Percentiles rank a stretch among this genome's conserved stretches.
Evolutionary conservation across 2,797 vertebrate genomes (phyloP).

Genomic region (Mormyrus hasselquistii): DNA sequence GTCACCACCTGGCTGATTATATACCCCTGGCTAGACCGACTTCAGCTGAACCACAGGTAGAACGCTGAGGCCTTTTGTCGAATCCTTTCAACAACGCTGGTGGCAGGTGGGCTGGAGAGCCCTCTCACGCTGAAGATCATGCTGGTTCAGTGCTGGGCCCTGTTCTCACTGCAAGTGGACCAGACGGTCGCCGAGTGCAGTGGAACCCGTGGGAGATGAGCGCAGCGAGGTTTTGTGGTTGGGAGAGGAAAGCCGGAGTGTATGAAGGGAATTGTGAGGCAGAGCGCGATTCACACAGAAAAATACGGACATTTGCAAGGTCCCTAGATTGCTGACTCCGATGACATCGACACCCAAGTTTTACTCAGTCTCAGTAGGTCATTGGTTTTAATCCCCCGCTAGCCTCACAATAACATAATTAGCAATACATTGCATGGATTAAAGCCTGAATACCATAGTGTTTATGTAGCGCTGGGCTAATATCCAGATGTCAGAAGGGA

Average conservation of each 20-base stretch:
- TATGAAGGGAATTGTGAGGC: not conserved
- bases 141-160: not conserved
- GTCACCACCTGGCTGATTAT: slow-evolving; percentile 3
- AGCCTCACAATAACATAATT: not conserved
- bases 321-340: not conserved
- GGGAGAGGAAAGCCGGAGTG: not conserved
- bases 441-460: not conserved
- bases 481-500: not conserved
- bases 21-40: not conserved
- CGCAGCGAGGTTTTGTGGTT: not conserved
- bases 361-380: not conserved
- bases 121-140: not conserved
- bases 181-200: not conserved
- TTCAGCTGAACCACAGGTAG: not conserved
- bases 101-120: not conserved
- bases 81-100: not conserved
- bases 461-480: not conserved
- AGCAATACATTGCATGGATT: not conserved
- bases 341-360: not conserved
- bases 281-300: not conserved
- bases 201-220: not conserved
- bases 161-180: not conserved
- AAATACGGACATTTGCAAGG: not conserved
- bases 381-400: not conserved
- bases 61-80: not conserved